Base-by-base conservation (phyloP, 2,797 vertebrate species). In the Phoxinus dragarum region DNA sequence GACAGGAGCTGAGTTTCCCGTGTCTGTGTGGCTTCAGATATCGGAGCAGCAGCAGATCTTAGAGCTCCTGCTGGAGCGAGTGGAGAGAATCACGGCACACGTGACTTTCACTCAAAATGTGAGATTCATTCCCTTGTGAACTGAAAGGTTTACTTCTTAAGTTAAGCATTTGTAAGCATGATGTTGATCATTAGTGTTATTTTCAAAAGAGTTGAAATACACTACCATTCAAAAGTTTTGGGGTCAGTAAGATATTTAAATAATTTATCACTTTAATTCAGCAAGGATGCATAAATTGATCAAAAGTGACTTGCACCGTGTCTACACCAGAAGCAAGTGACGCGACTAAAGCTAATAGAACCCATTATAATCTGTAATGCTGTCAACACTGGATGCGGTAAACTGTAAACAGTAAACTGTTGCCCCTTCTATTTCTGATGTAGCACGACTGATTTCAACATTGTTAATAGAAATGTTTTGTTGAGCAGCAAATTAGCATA, bases 1-100 rank as follows among this genome's bases (percentile, higher is more conserved):
- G 80, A 92, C 91, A 23, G 94, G 92, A n/a, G 89, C 93, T 64
- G 96, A 96, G 89, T 93, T 96, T n/a, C 96, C 97, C 0, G 96
- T 98, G 59, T 97, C 94, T 0, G 93, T 97, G 23, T 98, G 95
- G 94, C 91, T 95, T 88, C 93, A 93, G 89, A 94, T 83, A 82
- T 80, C 91, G 74, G 89, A 88, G 72, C 93, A 89, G 80, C 91
- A 88, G 4, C 85, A 74, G 23, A 89, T 86, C 31, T 95, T 93
- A 5, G 91, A 97, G 87, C 91, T 98, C 5, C 89, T 97, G 86
- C 92, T 98, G 91, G 97, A 98, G 90, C 94, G 94, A 9, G 97
- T 98, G 87, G 96, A 98, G 92, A 94, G 96, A 81, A 61, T 97
- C 72, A 95, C 97, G 0, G 95, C 96, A 64, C 93, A 87, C 73